Percentiles rank a stretch among this genome's conserved stretches.
phyloP scores from a whole-genome alignment of 2,113 vertebrate genomes.

The Lophotis ruficrista region DNA sequence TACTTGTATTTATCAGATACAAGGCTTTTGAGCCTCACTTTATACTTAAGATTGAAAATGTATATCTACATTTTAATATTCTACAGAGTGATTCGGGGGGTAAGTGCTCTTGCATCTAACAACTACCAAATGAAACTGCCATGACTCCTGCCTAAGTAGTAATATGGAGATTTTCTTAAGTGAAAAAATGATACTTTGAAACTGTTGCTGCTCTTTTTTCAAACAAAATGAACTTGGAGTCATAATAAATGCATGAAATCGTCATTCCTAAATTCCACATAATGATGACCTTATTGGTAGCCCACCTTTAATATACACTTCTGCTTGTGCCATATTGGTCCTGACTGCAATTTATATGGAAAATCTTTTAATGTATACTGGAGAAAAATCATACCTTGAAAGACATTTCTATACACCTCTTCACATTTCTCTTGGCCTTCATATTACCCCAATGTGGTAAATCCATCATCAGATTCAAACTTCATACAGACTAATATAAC shows the following conservation, averaged over 20 bases:
- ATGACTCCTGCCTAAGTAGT: neutral
- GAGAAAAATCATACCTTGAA: neutral
- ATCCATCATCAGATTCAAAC: neutral
- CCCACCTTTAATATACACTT: neutral
- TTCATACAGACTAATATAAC: neutral
- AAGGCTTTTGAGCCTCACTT: neutral
- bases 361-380: neutral
- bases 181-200: neutral
- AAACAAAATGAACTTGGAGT: neutral
- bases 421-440: neutral
- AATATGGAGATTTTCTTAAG: neutral
- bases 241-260: neutral
- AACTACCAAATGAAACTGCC: neutral
- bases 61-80: neutral
- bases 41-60: neutral
- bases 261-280: neutral
- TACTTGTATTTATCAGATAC: neutral
- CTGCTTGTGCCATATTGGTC: neutral
- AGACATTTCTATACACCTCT: neutral
- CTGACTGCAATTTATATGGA: neutral
- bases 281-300: neutral
- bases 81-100: neutral
- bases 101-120: neutral
- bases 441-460: neutral
- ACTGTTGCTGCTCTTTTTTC: neutral